phyloP scores from a whole-genome alignment of 1,140 invertebrate genomes.

The Stenopsyche tienmushanensis region DNA sequence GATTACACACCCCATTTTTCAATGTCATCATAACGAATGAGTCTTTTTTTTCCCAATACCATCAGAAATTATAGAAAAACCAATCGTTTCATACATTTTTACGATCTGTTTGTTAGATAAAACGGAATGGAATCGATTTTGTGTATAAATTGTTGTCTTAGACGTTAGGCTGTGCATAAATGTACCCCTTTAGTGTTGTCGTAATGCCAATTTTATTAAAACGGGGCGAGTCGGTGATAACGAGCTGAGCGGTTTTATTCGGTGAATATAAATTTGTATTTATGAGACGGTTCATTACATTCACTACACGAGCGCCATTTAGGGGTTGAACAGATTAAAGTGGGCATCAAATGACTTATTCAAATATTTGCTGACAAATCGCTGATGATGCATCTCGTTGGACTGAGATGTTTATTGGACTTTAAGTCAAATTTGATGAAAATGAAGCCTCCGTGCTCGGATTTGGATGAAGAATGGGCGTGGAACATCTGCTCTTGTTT shows the following conservation, averaged over 20 bases:
- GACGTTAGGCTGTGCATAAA: background rate
- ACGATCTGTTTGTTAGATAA: too few species aligned
- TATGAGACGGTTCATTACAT: constrained; percentile 37
- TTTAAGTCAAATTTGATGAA: background rate
- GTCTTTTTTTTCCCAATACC: too few species aligned
- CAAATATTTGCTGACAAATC: constrained; percentile 1
- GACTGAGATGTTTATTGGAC: background rate
- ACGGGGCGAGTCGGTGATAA: constrained; percentile 20
- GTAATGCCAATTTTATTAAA: constrained; percentile 41
- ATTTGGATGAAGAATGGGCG: background rate
- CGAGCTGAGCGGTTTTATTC: constrained; percentile 30
- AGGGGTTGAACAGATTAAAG: constrained; percentile 1
- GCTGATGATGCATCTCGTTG: background rate
- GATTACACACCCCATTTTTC: background rate
- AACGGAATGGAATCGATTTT: too few species aligned
- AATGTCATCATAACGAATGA: background rate
- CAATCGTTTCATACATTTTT: too few species aligned
- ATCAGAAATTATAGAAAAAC: too few species aligned
- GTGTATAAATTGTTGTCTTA: too few species aligned
- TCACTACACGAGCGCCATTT: background rate
- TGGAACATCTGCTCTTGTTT: background rate
- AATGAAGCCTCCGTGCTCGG: background rate
- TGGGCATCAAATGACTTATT: background rate
- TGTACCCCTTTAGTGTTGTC: constrained; percentile 23
- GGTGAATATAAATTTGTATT: constrained; percentile 42